A percentile compares a stretch with the other conserved stretches of the same genome.
Evolutionary conservation across 2,888 invertebrate genomes (phyloP).

Genomic region (Tetragnatha montana): DNA sequence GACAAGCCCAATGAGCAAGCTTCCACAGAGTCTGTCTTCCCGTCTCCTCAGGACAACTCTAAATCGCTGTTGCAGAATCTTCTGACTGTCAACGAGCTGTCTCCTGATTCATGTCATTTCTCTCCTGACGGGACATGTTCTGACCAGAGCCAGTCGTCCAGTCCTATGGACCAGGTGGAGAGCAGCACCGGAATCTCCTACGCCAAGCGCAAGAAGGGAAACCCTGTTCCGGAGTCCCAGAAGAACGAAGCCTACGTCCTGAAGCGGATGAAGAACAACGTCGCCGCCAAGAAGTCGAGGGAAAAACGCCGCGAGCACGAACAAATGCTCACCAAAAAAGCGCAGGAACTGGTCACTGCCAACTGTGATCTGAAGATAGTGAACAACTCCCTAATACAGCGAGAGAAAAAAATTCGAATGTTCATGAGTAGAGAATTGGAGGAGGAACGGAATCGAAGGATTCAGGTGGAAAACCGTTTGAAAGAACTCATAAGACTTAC

Average conservation of each 20-base stretch:
- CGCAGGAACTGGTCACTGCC: background rate
- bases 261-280: constrained; percentile 8
- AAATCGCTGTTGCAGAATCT: too few species aligned
- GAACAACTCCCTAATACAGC: background rate
- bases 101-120: too few species aligned
- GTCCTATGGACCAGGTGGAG: background rate
- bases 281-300: constrained; percentile 24
- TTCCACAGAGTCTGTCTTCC: too few species aligned
- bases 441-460: background rate
- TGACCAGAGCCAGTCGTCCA: too few species aligned
- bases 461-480: too few species aligned
- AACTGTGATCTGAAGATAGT: background rate
- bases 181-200: background rate
- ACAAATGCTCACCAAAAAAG: background rate
- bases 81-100: too few species aligned
- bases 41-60: too few species aligned
- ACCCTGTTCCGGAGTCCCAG: background rate
- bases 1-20: too few species aligned
- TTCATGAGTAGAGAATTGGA: background rate
- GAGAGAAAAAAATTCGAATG: background rate
- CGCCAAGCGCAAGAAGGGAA: background rate
- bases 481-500: too few species aligned
- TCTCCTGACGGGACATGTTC: too few species aligned
- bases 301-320: background rate
- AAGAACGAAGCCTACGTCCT: background rate